Evolutionary conservation across 2,113 vertebrate genomes (phyloP).

Genomic region (Illadopsis cleaveri): DNA sequence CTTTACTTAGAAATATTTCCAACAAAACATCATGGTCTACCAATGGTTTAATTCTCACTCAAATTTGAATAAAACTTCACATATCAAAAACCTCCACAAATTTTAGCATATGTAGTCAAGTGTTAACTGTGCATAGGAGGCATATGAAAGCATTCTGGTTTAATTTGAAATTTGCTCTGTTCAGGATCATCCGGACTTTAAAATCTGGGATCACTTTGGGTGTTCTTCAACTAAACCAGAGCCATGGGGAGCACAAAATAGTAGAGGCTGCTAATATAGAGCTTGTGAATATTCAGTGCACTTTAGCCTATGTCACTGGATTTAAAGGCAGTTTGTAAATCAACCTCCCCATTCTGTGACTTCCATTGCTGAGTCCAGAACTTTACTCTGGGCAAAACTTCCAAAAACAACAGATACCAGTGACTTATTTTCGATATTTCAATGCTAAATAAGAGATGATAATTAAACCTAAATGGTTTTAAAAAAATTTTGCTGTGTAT

Average conservation of each 20-base stretch:
- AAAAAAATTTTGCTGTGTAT: neutral
- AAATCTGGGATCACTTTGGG: conserved; percentile 56
- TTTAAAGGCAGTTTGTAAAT: conserved; percentile 66
- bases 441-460: conserved; percentile 36
- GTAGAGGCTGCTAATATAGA: conserved; percentile 23
- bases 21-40: neutral
- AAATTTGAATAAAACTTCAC: neutral
- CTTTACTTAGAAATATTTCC: neutral
- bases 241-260: neutral
- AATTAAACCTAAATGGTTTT: neutral
- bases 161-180: conserved; percentile 42
- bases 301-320: conserved; percentile 31
- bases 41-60: neutral
- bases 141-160: conserved; percentile 6
- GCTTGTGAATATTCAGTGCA: conserved; percentile 49
- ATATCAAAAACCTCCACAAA: neutral
- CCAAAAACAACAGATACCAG: conserved; percentile 4
- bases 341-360: conserved; percentile 6
- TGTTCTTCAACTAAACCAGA: conserved; percentile 41
- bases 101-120: neutral
- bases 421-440: neutral
- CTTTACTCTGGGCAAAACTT: neutral
- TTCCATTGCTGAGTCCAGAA: conserved; percentile 11
- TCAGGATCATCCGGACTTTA: conserved; percentile 1
- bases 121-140: neutral